Base-by-base conservation (phyloP, 2,888 invertebrate genomes). In the Parnassius apollo region DNA sequence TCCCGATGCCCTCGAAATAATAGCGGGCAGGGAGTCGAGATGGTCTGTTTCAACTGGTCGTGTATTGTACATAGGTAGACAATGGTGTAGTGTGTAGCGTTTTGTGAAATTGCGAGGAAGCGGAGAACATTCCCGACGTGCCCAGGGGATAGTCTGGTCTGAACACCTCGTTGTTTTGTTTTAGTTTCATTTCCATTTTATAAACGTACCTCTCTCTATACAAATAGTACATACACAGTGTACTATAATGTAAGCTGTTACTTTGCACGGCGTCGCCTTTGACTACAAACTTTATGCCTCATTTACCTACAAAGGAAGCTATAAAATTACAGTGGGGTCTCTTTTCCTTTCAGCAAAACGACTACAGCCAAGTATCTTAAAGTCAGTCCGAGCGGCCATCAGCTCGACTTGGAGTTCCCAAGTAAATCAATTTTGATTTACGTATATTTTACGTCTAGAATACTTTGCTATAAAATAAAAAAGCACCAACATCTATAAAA, bases 71-170 rank as follows among this genome's bases (percentile, higher is more conserved):
- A 77, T 70, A 72, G 70, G 73, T 75, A 79, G 77, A 80, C 75
- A 80, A 76, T 76, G 76, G 75, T 81, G 76, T 66, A 61, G 76
- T 80, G 74, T 85, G 81, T 80, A 73, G 81, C 78, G 74, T 85
- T 86, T 86, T 85, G 85, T 82, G 88, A 88, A 89, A 88, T 88
- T 87, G 88, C 86, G 80, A 85, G 86, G 85, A 86, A 83, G 82
- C 81, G 76, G 76, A 69, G 75, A 80, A 69, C 75, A 71, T 78
- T 75, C 75, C 71, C 76, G 71, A 66, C 73, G 75, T 75, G 79
- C 88, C 85, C 88, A 78, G 73, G 88, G 88, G 88, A 86, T 77
- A 78, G 72, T 85, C 85, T 85, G 85, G 83, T 79, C 89, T 88
- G 84, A 88, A 86, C 87, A 86, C 83, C 81, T 85, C 83, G 80